Base-by-base conservation (phyloP, 2,888 invertebrate species). In the Scotopteryx bipunctaria region DNA sequence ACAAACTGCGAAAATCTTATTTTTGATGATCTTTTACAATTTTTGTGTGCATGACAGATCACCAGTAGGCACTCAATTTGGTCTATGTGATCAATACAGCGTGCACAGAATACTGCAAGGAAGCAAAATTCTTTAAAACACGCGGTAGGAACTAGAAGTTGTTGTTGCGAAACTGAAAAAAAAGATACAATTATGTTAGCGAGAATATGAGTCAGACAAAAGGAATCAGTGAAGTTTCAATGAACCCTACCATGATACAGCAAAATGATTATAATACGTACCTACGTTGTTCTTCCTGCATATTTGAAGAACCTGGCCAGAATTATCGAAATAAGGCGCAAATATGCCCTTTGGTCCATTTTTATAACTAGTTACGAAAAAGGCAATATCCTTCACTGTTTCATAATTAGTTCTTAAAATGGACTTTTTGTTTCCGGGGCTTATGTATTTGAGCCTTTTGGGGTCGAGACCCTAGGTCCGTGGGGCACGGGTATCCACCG, bases 71-170 rank as follows among this genome's bases (percentile, higher is more conserved):
- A 23, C 14, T 23, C 27, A 4, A 5, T 37, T 23, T 25, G 41
- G 40, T 13, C 27, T 51, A 60, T 60, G 57, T 57, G 57, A 55
- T 55, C 14, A 23, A 31, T 2, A 40, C 48, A 40, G 43, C 60
- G 55, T 56, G 41, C 41, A 25, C 32, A 16, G 6, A 4, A 13
- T 16, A 51, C 6, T 50, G 54, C 51, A 43, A 31, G 8, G 23
- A 25, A 3, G 45, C 51, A 33, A 19, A 47, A 35, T 13, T 23
- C 13, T 4, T 48, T 14, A 2, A 4, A 43, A 11, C 15, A 35
- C 11, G 9, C 33, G 33, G 5, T 32, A 8, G n/a, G 11, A 25
- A 40, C 9, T 15, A 38, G 15, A 31, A 37, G 13, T 40, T 23
- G n/a, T 17, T 14, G 14, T 47, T 41, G 21, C 27, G 43, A 50